These are phyloP conservation scores for Drosophila quadrilineata DNA, from an alignment of 1,140 invertebrate species.

Conservation along the genomic window DNA sequence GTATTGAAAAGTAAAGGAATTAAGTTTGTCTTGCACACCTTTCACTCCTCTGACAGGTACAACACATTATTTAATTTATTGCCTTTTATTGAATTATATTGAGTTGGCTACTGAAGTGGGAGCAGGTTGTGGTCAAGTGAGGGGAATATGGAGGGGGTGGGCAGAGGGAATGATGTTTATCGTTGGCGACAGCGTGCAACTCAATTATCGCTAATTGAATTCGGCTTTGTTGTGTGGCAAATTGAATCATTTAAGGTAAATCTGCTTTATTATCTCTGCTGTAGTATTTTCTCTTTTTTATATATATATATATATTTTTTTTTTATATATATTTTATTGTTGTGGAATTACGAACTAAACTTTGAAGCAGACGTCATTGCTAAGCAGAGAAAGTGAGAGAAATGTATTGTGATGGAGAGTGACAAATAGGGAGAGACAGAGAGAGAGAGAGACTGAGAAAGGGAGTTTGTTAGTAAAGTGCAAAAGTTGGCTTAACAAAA, in stretches of 20 bases:
- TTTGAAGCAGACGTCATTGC: constrained; percentile 29
- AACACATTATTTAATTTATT: constrained; percentile 38
- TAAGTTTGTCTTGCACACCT: background rate
- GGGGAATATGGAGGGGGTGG: background rate
- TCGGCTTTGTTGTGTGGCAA: constrained; percentile 34
- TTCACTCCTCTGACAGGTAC: background rate
- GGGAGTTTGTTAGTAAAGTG: too few relatives aligned
- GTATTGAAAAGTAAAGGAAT: background rate
- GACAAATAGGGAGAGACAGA: too few relatives aligned
- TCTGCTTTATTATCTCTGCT: constrained; percentile 40
- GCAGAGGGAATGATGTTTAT: constrained; percentile 41
- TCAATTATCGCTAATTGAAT: constrained; percentile 59
- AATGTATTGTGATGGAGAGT: too few relatives aligned
- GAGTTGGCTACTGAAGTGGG: constrained; percentile 28
- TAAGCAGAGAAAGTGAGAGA: background rate
- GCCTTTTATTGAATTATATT: constrained; percentile 36
- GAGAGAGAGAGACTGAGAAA: too few relatives aligned
- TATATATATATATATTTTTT: constrained; percentile 1
- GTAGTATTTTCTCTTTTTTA: background rate
- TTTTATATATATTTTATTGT: constrained; percentile 35
- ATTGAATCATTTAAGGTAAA: constrained; percentile 55
- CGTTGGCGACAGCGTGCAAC: constrained; percentile 26
- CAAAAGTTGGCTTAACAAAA: constrained; percentile 40
- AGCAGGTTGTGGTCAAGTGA: background rate
- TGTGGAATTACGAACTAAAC: constrained; percentile 33